Evolutionary conservation across 1,140 invertebrate species (phyloP).

Genomic region (Drosophila kohkoa): DNA sequence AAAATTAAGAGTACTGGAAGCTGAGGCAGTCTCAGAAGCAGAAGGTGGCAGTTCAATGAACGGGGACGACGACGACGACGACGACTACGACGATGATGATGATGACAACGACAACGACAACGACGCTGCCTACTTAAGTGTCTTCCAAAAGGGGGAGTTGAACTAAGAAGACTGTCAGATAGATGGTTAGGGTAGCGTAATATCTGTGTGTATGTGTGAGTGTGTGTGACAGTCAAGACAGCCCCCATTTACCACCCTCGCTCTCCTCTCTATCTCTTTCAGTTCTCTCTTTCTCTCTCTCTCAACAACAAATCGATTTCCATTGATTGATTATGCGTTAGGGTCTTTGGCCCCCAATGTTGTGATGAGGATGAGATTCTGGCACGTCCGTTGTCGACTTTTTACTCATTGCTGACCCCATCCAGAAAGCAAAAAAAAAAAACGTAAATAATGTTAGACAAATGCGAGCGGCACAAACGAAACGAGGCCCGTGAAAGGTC

Average conservation of each 20-base stretch:
- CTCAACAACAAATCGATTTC: slow-evolving; percentile 73
- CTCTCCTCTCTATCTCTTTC: background rate
- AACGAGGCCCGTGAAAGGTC: slow-evolving; percentile 46
- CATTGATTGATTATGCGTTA: slow-evolving; percentile 77
- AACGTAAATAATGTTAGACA: slow-evolving; percentile 44
- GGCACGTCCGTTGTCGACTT: slow-evolving; percentile 29
- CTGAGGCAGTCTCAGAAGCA: slow-evolving; percentile 22
- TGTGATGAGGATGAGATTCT: background rate
- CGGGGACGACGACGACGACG: slow-evolving; percentile 21
- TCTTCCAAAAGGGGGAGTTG: slow-evolving; percentile 41
- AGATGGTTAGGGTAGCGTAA: background rate
- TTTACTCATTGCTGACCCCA: slow-evolving; percentile 18
- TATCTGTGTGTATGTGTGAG: slow-evolving; percentile 15
- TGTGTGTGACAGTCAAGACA: slow-evolving; percentile 14
- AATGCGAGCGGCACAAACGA: slow-evolving; percentile 29
- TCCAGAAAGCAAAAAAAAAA: no score
- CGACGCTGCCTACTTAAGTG: slow-evolving; percentile 73
- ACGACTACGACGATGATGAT: slow-evolving; percentile 4
- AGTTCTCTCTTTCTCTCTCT: slow-evolving; percentile 37
- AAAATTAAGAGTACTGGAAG: slow-evolving; percentile 44
- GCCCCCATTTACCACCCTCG: background rate
- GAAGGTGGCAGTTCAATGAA: slow-evolving; percentile 68
- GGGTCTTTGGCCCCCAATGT: slow-evolving; percentile 21
- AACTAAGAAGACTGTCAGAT: background rate
- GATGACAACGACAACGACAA: slow-evolving; percentile 24